These are phyloP conservation scores for Festucalex cinctus DNA, from an alignment of 2,113 vertebrate species.

Conservation along the genomic window DNA sequence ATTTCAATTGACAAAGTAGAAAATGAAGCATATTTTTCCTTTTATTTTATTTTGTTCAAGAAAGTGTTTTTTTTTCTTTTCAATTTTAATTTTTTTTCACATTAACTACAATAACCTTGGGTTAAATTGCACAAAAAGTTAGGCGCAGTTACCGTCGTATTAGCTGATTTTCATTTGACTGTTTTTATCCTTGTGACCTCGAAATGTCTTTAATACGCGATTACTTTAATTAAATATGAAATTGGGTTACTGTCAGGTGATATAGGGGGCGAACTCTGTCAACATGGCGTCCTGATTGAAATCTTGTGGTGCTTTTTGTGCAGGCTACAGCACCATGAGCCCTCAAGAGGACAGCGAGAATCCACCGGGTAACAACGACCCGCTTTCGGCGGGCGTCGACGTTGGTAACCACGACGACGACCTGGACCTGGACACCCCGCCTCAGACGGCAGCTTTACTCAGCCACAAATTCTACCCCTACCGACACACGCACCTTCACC, in stretches of 20 bases:
- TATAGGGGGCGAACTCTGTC: no score
- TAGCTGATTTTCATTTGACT: no score
- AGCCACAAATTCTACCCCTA: constrained; percentile 96
- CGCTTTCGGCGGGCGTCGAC: constrained; percentile 87
- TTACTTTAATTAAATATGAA: neutral
- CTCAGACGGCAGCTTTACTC: constrained; percentile 90
- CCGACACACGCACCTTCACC: constrained; percentile 82
- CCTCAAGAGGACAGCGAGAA: constrained; percentile 99
- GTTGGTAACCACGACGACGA: constrained; percentile 95
- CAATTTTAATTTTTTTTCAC: no score
- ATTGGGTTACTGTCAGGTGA: no score
- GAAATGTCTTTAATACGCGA: neutral
- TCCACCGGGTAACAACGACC: constrained; percentile 91
- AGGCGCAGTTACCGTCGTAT: no score
- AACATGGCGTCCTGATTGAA: neutral
- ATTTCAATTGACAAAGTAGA: no score
- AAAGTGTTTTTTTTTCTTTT: no score
- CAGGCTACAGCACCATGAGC: constrained; percentile 99
- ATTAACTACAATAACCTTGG: no score
- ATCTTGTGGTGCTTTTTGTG: neutral
- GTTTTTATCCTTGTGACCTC: no score
- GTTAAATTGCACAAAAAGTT: no score
- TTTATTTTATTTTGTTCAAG: no score
- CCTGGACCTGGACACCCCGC: constrained; percentile 89
- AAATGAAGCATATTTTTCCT: no score